A percentile compares a stretch with the other conserved stretches of the same genome.
Evolutionary conservation across 2,888 invertebrate genomes (phyloP).

Genomic region (Ormyrus rosae): DNA sequence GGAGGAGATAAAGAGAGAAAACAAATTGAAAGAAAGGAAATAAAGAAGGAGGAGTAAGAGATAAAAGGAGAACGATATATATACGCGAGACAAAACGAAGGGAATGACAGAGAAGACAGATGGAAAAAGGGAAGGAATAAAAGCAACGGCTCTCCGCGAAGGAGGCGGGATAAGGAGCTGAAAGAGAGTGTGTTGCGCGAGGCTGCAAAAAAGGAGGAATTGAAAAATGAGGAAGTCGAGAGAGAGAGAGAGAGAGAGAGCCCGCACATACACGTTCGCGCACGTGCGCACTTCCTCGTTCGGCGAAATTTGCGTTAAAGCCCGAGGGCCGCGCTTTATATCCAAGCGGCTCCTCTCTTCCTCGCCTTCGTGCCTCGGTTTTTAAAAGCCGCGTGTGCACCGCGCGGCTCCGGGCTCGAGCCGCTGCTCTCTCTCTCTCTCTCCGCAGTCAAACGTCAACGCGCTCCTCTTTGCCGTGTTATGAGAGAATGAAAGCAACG

Average conservation of each 20-base stretch:
- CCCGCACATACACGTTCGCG: neutral
- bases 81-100: constrained; percentile 28
- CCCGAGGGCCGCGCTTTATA: neutral
- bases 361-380: constrained; percentile 18
- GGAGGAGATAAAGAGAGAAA: constrained; percentile 42
- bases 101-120: constrained; percentile 44
- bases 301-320: constrained; percentile 40
- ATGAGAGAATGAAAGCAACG: constrained; percentile 6
- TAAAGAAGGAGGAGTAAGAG: constrained; percentile 51
- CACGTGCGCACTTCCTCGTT: constrained; percentile 27
- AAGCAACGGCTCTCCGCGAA: constrained; percentile 12
- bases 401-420: neutral
- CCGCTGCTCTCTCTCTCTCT: too few relatives aligned
- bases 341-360: constrained; percentile 8
- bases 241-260: constrained; percentile 2
- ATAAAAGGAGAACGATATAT: constrained; percentile 47
- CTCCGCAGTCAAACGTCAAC: constrained; percentile 13
- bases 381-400: constrained; percentile 26
- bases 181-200: neutral
- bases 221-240: constrained; percentile 40
- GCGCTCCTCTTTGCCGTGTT: neutral
- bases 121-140: constrained; percentile 46
- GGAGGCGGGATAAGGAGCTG: neutral
- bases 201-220: constrained; percentile 30
- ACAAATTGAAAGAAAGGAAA: constrained; percentile 54